Evolutionary conservation across 2,888 invertebrate genomes (phyloP), one percentile per base, ranked within the genome.

Genomic region (Gymnocheta viridis): DNA sequence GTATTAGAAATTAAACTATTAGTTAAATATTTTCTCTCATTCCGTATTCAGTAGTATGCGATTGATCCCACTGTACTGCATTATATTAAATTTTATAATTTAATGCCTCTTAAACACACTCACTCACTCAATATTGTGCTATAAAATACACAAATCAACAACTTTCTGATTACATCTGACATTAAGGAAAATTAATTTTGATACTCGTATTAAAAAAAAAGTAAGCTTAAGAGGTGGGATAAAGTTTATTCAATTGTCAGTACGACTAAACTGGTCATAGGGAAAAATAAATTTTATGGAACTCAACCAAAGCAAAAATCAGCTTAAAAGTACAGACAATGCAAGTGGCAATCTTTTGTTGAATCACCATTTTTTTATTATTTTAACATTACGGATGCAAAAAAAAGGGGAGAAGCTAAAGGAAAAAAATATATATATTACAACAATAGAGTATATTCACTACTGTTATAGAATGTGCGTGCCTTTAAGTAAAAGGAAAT

Each of bases 271-370:
- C 19, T 22, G 58, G 58, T 22, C 70, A 58, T 22, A 54, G n/a
- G 19, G n/a, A 38, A 60, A 64, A 44, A 56, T 32, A 24, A 56
- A 47, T 56, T 56, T 4, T 67, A 54, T 41, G 22, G 64, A 54
- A 74, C 29, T 9, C 32, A 32, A 35, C 17, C 47, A 47, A 54
- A 41, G 24, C 7, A 2, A 14, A n/a, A 35, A 35, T 60, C 22
- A 24, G 35, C 35, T 4, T 49, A 22, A 73, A 24, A 56, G 9
- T 29, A 12, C 27, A 27, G 47, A 64, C 51, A 54, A 47, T 66
- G 24, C 56, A n/a, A 58, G n/a, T 17, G 47, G 47, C 44, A 35
- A 56, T 54, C 35, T 47, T 66, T 66, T 44, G 56, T 56, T 56
- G 1, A 32, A 76, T 60, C 58, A 24, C 22, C 0, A 17, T 60